Percentiles rank a stretch among this genome's conserved stretches.
phyloP scores from a whole-genome alignment of 2,888 invertebrate species.

The Rhamnusium bicolor region DNA sequence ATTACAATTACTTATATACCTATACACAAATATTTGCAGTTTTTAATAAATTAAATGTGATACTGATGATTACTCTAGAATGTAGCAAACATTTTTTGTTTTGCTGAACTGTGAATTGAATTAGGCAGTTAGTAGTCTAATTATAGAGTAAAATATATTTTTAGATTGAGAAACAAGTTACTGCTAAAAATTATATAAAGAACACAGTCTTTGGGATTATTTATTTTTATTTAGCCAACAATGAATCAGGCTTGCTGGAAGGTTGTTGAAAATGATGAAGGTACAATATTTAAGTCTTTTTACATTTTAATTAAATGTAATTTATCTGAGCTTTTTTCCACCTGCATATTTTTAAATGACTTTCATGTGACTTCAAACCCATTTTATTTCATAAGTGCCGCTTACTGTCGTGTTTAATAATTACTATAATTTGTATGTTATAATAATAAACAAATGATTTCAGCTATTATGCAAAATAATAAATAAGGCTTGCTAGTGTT shows the following conservation, averaged over 20 bases:
- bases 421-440: too few relatives aligned
- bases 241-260: conserved; percentile 70
- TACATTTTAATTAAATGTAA: not conserved
- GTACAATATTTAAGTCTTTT: conserved; percentile 55
- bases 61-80: too few relatives aligned
- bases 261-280: conserved; percentile 69
- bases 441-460: too few relatives aligned
- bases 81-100: not conserved
- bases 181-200: conserved; percentile 39
- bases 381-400: conserved; percentile 2
- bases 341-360: conserved; percentile 42
- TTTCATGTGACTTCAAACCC: conserved; percentile 19
- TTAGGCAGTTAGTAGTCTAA: conserved; percentile 33
- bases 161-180: conserved; percentile 39
- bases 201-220: conserved; percentile 7
- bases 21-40: not conserved
- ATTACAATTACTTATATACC: too few relatives aligned
- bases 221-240: not conserved
- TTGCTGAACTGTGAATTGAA: not conserved
- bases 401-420: not conserved
- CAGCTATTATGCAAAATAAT: too few relatives aligned
- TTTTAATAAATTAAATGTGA: not conserved
- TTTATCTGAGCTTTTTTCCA: conserved; percentile 13
- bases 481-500: too few relatives aligned
- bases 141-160: conserved; percentile 44